Conservation (phyloP, 1,140 invertebrate species). For the Berghia stephanieae region DNA sequence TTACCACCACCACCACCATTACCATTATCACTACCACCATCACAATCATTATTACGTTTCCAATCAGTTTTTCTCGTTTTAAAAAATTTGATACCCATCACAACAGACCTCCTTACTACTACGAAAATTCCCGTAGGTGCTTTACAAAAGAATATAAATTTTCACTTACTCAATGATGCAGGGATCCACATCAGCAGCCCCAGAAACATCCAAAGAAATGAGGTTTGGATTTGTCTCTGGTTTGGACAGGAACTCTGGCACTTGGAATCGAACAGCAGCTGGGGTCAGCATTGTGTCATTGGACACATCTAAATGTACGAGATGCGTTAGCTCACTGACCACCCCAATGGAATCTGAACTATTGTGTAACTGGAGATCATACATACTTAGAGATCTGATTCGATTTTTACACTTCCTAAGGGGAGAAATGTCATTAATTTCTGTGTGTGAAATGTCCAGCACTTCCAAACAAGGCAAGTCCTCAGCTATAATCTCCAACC, state of each 20-base stretch:
- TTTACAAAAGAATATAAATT: no score
- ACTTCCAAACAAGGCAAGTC: conserved; percentile 76
- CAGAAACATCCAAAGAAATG: conserved; percentile 77
- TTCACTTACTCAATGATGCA: conserved; percentile 44
- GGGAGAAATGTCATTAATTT: conserved; percentile 76
- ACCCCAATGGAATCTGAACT: conserved; percentile 69
- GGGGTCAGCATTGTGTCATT: conserved; percentile 70
- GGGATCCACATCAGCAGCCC: conserved; percentile 72
- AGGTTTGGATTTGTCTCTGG: conserved; percentile 72
- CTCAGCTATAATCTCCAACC: conserved; percentile 76
- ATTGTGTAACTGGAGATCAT: conserved; percentile 73
- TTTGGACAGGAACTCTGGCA: conserved; percentile 69
- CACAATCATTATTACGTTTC: no score
- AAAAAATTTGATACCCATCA: no score
- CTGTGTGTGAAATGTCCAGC: conserved; percentile 78
- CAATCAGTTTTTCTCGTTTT: no score
- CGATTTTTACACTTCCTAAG: conserved; percentile 73
- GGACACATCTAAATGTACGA: conserved; percentile 76
- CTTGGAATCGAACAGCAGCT: conserved; percentile 68
- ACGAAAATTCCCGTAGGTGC: no score
- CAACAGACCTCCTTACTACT: no score
- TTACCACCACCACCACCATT: no score
- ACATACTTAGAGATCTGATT: conserved; percentile 74
- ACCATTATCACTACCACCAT: no score
- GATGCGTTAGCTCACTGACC: conserved; percentile 71